phyloP scores from a whole-genome alignment of 2,888 invertebrate species.

The Spatulosminthurus flaviceps region DNA sequence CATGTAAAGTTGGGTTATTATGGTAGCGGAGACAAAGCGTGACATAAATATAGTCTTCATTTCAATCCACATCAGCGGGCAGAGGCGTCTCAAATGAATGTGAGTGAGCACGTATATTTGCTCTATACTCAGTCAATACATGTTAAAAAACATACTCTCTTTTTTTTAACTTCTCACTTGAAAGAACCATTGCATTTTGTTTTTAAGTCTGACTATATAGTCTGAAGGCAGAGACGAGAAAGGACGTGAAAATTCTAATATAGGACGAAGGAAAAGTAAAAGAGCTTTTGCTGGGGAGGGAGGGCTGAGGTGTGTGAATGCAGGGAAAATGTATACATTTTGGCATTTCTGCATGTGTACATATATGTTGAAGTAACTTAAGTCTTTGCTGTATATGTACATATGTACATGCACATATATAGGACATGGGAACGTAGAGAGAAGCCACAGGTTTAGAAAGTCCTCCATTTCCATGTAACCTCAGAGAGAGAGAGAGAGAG shows the following conservation, averaged over 20 bases:
- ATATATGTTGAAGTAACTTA: too few species aligned
- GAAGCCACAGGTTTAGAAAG: background rate
- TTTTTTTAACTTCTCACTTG: too few species aligned
- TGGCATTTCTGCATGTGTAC: too few species aligned
- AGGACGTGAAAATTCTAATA: too few species aligned
- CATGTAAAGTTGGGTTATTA: background rate
- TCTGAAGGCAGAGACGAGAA: background rate
- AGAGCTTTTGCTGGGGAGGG: background rate
- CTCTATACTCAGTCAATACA: too few species aligned
- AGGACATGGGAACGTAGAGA: background rate
- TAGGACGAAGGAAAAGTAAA: background rate
- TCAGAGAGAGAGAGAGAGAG: conserved; percentile 5
- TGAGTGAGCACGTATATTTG: too few species aligned
- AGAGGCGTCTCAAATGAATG: conserved; percentile 42
- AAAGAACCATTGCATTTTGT: too few species aligned
- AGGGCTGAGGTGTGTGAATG: background rate
- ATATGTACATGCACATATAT: background rate
- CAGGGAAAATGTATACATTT: too few species aligned
- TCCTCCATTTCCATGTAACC: background rate
- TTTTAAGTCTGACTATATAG: too few species aligned
- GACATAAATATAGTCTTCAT: conserved; percentile 27
- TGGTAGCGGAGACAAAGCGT: background rate
- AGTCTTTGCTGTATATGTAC: background rate
- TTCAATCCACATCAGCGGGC: conserved; percentile 8
- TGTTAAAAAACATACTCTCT: too few species aligned